These are phyloP conservation scores for Hemiscyllium ocellatum DNA, from an alignment of 2,113 vertebrate genomes.

Conservation along the genomic window DNA sequence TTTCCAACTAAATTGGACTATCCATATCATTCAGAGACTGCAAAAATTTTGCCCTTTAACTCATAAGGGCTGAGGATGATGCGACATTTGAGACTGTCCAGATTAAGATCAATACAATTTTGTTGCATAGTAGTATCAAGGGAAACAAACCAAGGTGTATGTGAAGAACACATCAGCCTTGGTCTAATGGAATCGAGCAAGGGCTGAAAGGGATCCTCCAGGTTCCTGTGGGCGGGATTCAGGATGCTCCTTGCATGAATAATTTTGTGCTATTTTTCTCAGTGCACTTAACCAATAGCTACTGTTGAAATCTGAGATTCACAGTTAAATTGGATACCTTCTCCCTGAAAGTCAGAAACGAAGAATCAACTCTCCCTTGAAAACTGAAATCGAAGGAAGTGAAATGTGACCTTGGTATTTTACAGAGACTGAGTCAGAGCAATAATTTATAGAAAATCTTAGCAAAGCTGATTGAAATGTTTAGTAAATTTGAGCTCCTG, in stretches of 20 bases:
- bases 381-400: neutral
- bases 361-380: neutral
- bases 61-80: neutral
- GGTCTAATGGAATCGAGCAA: neutral
- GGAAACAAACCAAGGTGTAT: neutral
- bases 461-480: neutral
- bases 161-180: neutral
- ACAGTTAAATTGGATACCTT: slow-evolving; percentile 11
- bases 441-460: neutral
- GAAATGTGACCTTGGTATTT: neutral
- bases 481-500: neutral
- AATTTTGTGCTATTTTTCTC: neutral
- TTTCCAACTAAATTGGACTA: too few relatives aligned
- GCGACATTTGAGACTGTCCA: neutral
- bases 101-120: neutral
- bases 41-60: too few relatives aligned
- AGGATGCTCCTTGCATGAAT: neutral
- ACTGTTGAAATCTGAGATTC: neutral
- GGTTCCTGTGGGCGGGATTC: neutral
- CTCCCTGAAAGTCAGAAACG: neutral
- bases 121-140: neutral
- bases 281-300: neutral
- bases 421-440: neutral
- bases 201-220: neutral
- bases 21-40: too few relatives aligned